Evolutionary conservation across 2,113 vertebrate genomes (phyloP).

Genomic region (Callithrix jacchus): DNA sequence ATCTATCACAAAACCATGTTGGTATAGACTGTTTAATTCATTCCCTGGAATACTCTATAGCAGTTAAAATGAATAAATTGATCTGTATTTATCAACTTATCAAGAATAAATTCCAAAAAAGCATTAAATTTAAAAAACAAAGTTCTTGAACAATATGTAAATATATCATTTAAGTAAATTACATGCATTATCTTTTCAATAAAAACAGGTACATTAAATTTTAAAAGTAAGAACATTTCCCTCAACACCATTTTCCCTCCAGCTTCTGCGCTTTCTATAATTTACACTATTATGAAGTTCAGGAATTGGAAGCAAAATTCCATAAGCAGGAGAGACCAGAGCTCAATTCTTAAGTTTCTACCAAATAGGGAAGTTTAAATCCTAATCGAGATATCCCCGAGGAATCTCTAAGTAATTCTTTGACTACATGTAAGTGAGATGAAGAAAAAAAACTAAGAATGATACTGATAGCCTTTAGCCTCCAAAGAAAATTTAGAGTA

Average conservation of each 20-base stretch:
- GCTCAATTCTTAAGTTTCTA: not conserved
- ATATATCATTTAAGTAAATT: not conserved
- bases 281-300: not conserved
- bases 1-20: not conserved
- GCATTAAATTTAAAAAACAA: not conserved
- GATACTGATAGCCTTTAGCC: not conserved
- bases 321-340: not conserved
- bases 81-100: not conserved
- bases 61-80: not conserved
- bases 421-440: not conserved
- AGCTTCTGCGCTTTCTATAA: not conserved
- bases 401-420: conserved; percentile 40
- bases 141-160: not conserved
- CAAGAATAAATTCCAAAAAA: conserved; percentile 2
- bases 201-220: not conserved
- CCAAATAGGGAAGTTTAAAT: not conserved
- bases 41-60: not conserved
- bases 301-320: not conserved
- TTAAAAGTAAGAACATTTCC: not conserved
- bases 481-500: conserved; percentile 13
- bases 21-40: not conserved
- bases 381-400: not conserved
- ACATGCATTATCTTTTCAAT: not conserved
- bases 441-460: not conserved
- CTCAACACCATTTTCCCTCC: not conserved